Conservation (phyloP, 2,113 vertebrate species). For the Channa argus region DNA sequence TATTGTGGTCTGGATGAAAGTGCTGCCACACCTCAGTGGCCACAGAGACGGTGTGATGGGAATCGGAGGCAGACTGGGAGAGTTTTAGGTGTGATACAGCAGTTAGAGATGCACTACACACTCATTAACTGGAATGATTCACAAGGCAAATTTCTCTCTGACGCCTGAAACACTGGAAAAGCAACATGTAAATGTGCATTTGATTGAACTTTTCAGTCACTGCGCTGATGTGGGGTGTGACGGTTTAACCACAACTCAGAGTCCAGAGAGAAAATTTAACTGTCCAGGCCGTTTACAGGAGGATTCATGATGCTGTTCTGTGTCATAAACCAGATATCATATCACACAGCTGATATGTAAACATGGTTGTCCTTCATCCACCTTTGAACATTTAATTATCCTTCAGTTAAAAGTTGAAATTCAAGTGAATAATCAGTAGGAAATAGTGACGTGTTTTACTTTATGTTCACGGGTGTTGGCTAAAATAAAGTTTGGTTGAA, state of each 20-base stretch:
- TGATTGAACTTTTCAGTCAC: not conserved
- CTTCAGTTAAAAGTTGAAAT: too few relatives aligned
- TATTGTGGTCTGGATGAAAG: conserved; percentile 20
- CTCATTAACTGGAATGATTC: conserved; percentile 54
- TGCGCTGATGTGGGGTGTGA: not conserved
- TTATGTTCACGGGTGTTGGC: too few relatives aligned
- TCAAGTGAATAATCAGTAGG: too few relatives aligned
- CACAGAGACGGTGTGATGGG: conserved; percentile 29
- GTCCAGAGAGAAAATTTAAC: not conserved
- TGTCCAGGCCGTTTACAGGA: not conserved
- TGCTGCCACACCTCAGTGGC: conserved; percentile 57
- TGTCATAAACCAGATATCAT: not conserved
- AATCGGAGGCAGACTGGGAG: conserved; percentile 16
- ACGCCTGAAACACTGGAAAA: not conserved
- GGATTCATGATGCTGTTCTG: not conserved
- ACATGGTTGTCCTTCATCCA: too few relatives aligned
- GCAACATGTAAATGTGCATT: not conserved
- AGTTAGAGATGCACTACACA: not conserved
- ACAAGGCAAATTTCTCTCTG: not conserved
- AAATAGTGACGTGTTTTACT: too few relatives aligned
- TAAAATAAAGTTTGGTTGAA: too few relatives aligned
- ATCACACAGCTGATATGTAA: not conserved
- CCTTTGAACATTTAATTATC: too few relatives aligned
- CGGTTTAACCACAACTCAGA: not conserved
- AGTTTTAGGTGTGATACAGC: not conserved